Percentiles rank a stretch among this genome's conserved stretches.
These are phyloP conservation scores for Pollimyrus isidori DNA, from an alignment of 2,113 vertebrate species.

Conservation along the genomic window DNA sequence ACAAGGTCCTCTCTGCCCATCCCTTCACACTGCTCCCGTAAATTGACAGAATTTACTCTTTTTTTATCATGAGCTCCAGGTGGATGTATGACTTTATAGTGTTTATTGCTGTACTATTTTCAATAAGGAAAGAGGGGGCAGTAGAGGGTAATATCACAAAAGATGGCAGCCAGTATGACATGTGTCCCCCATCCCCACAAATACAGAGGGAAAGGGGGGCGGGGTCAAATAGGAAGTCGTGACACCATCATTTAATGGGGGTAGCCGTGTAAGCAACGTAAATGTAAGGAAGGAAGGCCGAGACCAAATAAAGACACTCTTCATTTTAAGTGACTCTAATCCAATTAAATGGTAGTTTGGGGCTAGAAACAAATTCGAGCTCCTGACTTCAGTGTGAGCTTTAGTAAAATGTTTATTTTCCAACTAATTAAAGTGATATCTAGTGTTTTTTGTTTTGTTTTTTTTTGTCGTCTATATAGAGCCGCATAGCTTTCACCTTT, in stretches of 20 bases:
- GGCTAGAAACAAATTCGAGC: not conserved
- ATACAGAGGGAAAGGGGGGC: not conserved
- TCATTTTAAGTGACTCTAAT: conserved; percentile 16
- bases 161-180: not conserved
- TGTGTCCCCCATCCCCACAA: not conserved
- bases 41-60: not conserved
- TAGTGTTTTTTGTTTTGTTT: not conserved
- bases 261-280: not conserved
- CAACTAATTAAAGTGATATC: not conserved
- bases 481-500: not conserved
- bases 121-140: not conserved
- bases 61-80: not conserved
- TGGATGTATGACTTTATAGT: not conserved
- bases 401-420: conserved; percentile 1
- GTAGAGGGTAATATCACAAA: not conserved
- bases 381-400: not conserved
- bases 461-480: not conserved
- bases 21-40: not conserved
- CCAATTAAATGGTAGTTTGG: conserved; percentile 26
- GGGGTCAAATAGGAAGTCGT: not conserved
- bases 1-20: not conserved
- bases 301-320: not conserved
- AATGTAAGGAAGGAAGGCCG: not conserved
- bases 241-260: not conserved
- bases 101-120: not conserved